A percentile compares a stretch with the other conserved stretches of the same genome.
phyloP scores from a whole-genome alignment of 2,888 invertebrate genomes.

The Cyrtodaria siliqua region DNA sequence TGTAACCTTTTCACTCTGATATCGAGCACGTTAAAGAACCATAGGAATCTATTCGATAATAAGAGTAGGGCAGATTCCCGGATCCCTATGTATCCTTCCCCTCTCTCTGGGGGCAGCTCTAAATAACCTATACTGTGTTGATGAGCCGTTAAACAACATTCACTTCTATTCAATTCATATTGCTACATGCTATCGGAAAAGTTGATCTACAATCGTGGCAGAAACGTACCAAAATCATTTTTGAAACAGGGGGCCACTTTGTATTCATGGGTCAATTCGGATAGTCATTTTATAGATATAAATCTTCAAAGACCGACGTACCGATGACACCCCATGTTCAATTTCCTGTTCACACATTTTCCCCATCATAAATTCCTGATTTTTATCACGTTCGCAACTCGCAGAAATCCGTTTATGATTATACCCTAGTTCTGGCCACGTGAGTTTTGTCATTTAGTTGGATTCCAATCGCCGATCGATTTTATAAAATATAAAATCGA shows the following conservation, averaged over 20 bases:
- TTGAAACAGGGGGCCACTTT: conserved; percentile 13
- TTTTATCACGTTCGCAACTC: conserved; percentile 5
- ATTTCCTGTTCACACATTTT: conserved; percentile 37
- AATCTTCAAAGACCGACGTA: conserved; percentile 16
- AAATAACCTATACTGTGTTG: no score
- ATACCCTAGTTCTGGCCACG: background rate
- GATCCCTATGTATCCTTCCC: no score
- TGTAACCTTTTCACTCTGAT: no score
- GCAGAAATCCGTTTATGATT: conserved; percentile 17
- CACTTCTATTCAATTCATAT: no score
- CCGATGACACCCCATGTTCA: conserved; percentile 35
- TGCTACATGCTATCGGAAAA: no score
- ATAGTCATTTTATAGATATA: conserved; percentile 29
- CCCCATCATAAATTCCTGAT: conserved; percentile 30
- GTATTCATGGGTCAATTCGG: conserved; percentile 21
- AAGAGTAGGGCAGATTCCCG: no score
- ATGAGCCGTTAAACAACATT: no score
- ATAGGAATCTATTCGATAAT: no score
- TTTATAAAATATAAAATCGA: conserved; percentile 6
- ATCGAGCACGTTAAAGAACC: no score
- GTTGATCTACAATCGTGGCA: no score
- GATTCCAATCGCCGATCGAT: background rate
- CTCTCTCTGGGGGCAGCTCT: no score
- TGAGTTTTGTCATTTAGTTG: background rate
- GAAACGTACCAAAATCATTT: no score